Conservation (phyloP, 2,113 vertebrate species). For the Alectura lathami region DNA sequence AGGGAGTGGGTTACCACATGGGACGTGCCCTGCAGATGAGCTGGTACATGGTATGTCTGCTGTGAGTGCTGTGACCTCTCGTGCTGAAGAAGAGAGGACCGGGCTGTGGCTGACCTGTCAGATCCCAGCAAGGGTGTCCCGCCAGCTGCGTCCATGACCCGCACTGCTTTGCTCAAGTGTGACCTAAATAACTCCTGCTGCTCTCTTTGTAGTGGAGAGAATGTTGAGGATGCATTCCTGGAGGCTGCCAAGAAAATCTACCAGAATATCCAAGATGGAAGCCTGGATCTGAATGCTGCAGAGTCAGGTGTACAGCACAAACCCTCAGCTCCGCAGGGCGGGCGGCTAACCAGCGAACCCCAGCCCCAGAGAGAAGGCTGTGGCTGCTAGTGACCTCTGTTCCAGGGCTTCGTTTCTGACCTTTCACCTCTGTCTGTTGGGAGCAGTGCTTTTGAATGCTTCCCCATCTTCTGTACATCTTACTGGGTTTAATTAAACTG, state of each 20-base stretch:
- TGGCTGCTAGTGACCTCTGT: slow-evolving; percentile 91
- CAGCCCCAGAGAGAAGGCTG: slow-evolving; percentile 95
- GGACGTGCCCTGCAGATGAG: not conserved
- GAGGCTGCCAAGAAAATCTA: slow-evolving; percentile 99
- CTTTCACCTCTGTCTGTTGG: slow-evolving; percentile 81
- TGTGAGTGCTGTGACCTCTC: accelerated
- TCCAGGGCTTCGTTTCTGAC: slow-evolving; percentile 68
- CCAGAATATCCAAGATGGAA: slow-evolving; percentile 98
- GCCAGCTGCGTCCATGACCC: accelerated
- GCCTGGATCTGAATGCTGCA: slow-evolving; percentile 95
- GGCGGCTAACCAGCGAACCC: slow-evolving; percentile 90
- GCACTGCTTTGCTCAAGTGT: accelerated
- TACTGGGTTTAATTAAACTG: slow-evolving; percentile 83
- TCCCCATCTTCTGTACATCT: slow-evolving; percentile 83
- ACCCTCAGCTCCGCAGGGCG: slow-evolving; percentile 92
- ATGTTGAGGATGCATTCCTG: slow-evolving; percentile 96
- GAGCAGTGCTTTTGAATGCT: slow-evolving; percentile 75
- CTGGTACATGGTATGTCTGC: accelerated
- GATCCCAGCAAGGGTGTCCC: not conserved
- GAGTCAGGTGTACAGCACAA: slow-evolving; percentile 98
- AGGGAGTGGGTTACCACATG: accelerated
- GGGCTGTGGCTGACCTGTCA: not conserved
- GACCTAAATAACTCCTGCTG: not conserved
- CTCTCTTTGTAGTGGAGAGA: slow-evolving; percentile 86
- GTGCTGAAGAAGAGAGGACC: accelerated